Percentiles rank a stretch among this genome's conserved stretches.
phyloP scores from a whole-genome alignment of 2,113 vertebrate genomes.

The Colossoma macropomum region DNA sequence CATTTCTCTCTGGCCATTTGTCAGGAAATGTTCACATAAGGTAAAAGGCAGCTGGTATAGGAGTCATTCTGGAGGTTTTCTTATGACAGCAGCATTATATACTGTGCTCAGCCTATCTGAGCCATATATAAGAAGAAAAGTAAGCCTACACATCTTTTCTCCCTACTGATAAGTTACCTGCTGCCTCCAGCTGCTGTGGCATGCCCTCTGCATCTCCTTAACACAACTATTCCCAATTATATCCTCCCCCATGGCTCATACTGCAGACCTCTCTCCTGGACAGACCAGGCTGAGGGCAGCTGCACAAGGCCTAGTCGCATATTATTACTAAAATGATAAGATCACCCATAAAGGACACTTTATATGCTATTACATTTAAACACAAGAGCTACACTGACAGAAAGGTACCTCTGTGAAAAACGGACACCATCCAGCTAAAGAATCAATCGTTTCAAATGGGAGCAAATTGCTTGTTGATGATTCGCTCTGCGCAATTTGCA shows the following conservation, averaged over 20 bases:
- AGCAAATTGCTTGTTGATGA: constrained; percentile 42
- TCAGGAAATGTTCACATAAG: too few species aligned
- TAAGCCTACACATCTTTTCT: background rate
- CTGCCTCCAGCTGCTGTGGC: background rate
- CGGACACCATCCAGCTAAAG: background rate
- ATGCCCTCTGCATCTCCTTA: constrained; percentile 32
- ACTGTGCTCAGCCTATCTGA: background rate
- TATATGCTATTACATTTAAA: constrained; percentile 36
- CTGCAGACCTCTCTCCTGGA: constrained; percentile 2
- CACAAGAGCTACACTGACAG: constrained; percentile 25
- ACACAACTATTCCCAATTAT: constrained; percentile 24
- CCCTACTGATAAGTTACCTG: background rate
- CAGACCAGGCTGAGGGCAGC: constrained; percentile 28
- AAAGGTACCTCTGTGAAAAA: constrained; percentile 19
- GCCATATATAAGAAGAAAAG: background rate
- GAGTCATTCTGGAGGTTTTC: too few species aligned
- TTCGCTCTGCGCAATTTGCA: constrained; percentile 29
- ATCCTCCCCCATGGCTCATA: constrained; percentile 9
- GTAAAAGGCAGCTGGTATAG: too few species aligned
- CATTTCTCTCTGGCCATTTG: too few species aligned
- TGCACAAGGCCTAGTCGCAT: constrained; percentile 26
- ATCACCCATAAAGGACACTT: constrained; percentile 42
- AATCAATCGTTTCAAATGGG: constrained; percentile 42
- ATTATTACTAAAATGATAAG: constrained; percentile 32
- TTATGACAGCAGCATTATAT: too few species aligned